Evolutionary conservation across 1,140 invertebrate genomes (phyloP).

Genomic region (Lepidurus apus): DNA sequence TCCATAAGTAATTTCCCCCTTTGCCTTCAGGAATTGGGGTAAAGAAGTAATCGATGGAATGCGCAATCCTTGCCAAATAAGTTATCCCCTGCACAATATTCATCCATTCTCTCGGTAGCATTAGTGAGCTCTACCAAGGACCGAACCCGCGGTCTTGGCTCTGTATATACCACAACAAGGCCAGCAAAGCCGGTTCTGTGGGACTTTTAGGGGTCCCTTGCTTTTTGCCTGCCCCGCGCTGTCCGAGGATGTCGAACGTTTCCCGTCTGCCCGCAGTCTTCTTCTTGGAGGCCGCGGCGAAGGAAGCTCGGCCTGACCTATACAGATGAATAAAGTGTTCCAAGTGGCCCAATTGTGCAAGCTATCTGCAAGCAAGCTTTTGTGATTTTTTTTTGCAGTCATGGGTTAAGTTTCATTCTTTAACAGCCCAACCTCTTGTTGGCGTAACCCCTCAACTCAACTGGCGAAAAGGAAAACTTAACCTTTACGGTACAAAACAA

Average conservation of each 20-base stretch:
- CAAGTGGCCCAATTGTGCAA: not conserved
- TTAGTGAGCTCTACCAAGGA: not conserved
- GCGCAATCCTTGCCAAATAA: conserved; percentile 14
- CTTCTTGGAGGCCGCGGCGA: conserved; percentile 15
- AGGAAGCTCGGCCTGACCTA: not conserved
- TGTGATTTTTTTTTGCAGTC: not conserved
- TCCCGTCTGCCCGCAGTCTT: not conserved
- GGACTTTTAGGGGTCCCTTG: not conserved
- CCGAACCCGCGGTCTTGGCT: conserved; percentile 6
- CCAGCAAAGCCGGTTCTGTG: not conserved
- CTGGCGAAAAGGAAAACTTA: not conserved
- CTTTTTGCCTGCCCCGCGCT: not conserved
- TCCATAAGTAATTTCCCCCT: not conserved
- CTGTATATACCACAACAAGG: not conserved
- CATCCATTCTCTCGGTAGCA: not conserved
- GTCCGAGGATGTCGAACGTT: not conserved
- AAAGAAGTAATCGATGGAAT: conserved; percentile 15
- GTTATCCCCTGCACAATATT: conserved; percentile 19
- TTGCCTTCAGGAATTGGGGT: not conserved
- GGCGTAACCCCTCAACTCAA: not conserved
- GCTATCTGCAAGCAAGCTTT: not conserved
- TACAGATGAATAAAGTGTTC: not conserved
- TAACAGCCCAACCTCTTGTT: not conserved
- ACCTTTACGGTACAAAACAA: not conserved
- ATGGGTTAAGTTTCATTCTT: not conserved